Percentiles rank a stretch among this genome's conserved stretches.
phyloP scores from a whole-genome alignment of 2,797 vertebrate species.

The Amblyraja radiata region DNA sequence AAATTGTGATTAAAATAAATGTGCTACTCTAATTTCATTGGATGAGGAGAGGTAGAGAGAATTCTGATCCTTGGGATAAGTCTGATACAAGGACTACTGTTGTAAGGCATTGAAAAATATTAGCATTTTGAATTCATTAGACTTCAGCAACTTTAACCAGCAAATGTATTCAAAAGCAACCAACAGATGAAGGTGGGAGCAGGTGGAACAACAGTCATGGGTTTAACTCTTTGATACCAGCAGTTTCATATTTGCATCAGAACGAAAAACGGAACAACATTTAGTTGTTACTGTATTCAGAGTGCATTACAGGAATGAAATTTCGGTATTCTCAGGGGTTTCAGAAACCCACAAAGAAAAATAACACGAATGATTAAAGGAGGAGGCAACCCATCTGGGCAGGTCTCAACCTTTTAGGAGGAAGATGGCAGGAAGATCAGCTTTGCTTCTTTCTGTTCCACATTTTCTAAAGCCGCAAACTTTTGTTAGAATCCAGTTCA shows the following conservation, averaged over 20 bases:
- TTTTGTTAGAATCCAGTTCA: background rate
- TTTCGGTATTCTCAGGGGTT: constrained; percentile 32
- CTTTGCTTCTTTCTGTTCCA: background rate
- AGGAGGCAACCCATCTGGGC: background rate
- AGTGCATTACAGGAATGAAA: constrained; percentile 17
- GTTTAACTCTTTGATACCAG: constrained; percentile 14
- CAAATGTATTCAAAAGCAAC: background rate
- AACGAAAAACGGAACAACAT: constrained; percentile 36
- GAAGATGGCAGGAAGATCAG: background rate
- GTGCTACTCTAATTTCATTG: background rate
- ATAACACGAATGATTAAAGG: constrained; percentile 4
- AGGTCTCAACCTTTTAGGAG: background rate
- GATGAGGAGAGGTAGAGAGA: background rate
- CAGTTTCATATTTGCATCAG: constrained; percentile 34
- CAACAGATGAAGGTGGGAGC: background rate
- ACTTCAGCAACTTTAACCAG: background rate
- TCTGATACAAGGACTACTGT: background rate
- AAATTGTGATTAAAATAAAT: background rate
- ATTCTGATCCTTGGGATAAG: background rate
- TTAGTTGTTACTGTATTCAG: constrained; percentile 26
- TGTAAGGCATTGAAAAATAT: background rate
- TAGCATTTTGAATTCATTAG: background rate
- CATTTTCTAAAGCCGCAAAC: background rate
- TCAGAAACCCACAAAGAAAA: constrained; percentile 35
- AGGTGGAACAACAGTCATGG: background rate